Conservation (phyloP, 2,113 vertebrate species). For the Noctilio leporinus region DNA sequence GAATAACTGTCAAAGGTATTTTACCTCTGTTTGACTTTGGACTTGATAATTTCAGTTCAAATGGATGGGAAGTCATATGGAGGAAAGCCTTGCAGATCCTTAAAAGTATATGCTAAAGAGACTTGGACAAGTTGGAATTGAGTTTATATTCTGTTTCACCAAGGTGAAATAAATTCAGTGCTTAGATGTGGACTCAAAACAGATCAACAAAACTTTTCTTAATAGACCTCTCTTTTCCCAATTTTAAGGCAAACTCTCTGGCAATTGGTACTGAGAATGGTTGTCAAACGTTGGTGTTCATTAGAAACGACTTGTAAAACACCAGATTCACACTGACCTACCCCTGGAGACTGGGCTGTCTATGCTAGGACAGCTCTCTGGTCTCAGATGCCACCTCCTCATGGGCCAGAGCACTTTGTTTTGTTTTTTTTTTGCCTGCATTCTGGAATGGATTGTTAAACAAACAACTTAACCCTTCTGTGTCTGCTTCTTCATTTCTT, state of each 20-base stretch:
- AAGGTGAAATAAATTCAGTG: not conserved
- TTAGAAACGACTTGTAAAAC: not conserved
- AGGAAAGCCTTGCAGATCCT: not conserved
- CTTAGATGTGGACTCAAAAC: not conserved
- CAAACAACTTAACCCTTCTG: not conserved
- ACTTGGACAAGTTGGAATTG: not conserved
- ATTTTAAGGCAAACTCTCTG: not conserved
- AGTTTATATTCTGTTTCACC: not conserved
- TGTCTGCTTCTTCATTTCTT: not conserved
- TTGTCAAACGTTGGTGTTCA: not conserved
- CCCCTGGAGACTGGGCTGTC: not conserved
- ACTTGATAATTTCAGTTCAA: not conserved
- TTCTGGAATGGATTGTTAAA: not conserved
- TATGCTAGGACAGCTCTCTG: not conserved
- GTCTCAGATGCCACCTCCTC: not conserved
- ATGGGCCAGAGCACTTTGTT: not conserved
- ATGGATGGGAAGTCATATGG: not conserved
- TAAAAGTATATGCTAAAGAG: not conserved
- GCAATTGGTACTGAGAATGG: not conserved
- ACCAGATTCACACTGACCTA: not conserved
- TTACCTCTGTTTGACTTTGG: not conserved
- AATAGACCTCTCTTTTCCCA: not conserved
- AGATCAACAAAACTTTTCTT: not conserved
- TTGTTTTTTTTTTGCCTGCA: not conserved
- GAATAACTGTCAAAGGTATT: not conserved